Evolutionary conservation across 2,888 invertebrate genomes (phyloP), one percentile per base, ranked within the genome.

Genomic region (Plusia festucae): DNA sequence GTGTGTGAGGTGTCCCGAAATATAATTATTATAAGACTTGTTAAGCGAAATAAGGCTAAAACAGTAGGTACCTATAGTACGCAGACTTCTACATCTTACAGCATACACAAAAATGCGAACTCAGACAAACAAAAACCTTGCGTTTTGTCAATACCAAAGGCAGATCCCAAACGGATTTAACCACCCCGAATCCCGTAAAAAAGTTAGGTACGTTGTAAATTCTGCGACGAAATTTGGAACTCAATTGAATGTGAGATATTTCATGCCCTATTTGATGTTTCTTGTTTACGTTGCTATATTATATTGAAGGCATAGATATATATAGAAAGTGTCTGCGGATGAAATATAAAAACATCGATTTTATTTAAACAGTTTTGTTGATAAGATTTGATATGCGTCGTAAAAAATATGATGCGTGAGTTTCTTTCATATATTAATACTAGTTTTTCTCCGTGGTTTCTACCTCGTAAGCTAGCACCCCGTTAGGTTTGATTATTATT

Each of bases 211-310:
- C 44, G 78, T 55, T 75, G 71, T 77, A 77, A 79, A 79, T 78
- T 80, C 58, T 51, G 72, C 56, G 75, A 75, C 75, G 54, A 70
- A 79, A 77, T 68, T 77, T 78, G 75, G 72, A 72, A 70, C 70
- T 75, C 81, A 79, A 79, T 79, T 79, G 81, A 80, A 80, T 80
- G 76, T 75, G 58, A 80, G 72, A 68, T 65, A 79, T 77, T 79
- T 79, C 65, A 73, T 65, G 68, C 60, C 44, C 53, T 40, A 51
- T 60, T 76, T 78, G 70, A 78, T 78, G 59, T 61, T 49, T 30
- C 51, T 34, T 64, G 53, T 60, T 6, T 68, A 22, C 73, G 55
- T 70, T 56, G 64, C 55, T 58, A 32, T 11, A 63, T 49, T 16
- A n/a, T 20, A n/a, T 18, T 11, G 27, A 55, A 27, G 20, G 20